Base-by-base conservation (phyloP, 2,797 vertebrate species). In the Coracias cyanogaster region DNA sequence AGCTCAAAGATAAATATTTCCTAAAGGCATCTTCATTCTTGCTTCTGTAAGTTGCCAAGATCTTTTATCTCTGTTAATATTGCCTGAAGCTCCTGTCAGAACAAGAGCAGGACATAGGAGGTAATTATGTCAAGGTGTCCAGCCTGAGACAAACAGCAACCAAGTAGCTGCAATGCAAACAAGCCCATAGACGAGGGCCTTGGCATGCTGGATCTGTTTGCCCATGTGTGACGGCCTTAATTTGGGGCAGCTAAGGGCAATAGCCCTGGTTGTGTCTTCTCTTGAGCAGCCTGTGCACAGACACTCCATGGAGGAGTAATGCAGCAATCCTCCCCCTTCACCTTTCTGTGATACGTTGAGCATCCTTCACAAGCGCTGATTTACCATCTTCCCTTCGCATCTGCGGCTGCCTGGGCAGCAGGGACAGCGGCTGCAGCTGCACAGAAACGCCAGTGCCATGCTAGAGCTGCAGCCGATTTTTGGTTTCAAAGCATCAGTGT, bases 1-100 rank as follows among this genome's bases (percentile, higher is more conserved):
- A 86, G 76, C 65, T 90, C 61, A 90, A 89, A 96, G 86, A 85
- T 87, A 70, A 92, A 28, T 70, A 62, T 89, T 93, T 96, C 71
- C 85, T 83, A 16, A 94, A 94, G 91, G 62, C 48, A 31, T 74
- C 72, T 87, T 81, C 83, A 84, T 82, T 62, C 29, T 19, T 82
- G 49, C 49, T 89, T 83, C 91, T 89, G 69, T 67, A 77, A 93
- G 25, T 26, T 88, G 90, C 72, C 18, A 1, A 58, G 61, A 54
- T 94, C 52, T 93, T 90, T 93, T 74, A 54, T 80, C 92, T 95
- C 80, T 89, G 20, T 33, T 65, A 79, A 78, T 71, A 46, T 10
- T 91, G 82, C 96, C 90, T 46, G 80, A 46, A 94, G 96, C 61
- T 94, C 61, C 85, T 81, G 92, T 77, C 82, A 80, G 57, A 85